A percentile compares a stretch with the other conserved stretches of the same genome.
These are phyloP conservation scores for Psilopsiagon aymara DNA, from an alignment of 2,113 vertebrate species.

Conservation along the genomic window DNA sequence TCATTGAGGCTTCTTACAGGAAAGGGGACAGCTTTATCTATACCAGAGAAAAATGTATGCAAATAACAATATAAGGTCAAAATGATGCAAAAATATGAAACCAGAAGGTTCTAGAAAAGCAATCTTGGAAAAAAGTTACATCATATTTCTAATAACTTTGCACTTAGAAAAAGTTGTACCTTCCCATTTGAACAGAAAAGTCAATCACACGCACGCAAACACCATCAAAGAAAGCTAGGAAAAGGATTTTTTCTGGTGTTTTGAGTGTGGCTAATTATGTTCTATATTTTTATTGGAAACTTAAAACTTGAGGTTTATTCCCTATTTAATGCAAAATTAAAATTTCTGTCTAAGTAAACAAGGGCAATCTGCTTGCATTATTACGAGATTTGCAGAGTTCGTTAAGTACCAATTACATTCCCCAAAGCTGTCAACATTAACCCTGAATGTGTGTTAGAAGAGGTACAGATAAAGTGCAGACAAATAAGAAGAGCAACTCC, in stretches of 20 bases:
- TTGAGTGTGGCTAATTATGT: neutral
- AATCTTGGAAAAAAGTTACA: neutral
- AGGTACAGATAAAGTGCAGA: neutral
- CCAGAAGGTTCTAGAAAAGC: neutral
- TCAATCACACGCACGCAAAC: neutral
- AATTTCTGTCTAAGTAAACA: neutral
- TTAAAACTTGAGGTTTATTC: neutral
- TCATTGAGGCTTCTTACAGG: neutral
- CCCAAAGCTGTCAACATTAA: neutral
- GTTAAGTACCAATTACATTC: neutral
- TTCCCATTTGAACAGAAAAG: neutral
- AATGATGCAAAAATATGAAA: neutral
- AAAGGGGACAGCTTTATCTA: neutral
- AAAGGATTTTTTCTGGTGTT: neutral
- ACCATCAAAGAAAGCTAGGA: neutral
- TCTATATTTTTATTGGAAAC: neutral
- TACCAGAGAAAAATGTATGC: neutral
- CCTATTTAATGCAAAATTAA: neutral
- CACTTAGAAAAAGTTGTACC: neutral
- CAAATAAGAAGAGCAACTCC: neutral
- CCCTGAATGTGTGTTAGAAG: neutral
- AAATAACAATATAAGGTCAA: neutral
- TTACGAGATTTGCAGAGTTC: neutral
- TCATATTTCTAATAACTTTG: neutral
- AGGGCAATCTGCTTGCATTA: neutral